Conservation (phyloP, 2,113 vertebrate species). For the Speoplatyrhinus poulsoni region DNA sequence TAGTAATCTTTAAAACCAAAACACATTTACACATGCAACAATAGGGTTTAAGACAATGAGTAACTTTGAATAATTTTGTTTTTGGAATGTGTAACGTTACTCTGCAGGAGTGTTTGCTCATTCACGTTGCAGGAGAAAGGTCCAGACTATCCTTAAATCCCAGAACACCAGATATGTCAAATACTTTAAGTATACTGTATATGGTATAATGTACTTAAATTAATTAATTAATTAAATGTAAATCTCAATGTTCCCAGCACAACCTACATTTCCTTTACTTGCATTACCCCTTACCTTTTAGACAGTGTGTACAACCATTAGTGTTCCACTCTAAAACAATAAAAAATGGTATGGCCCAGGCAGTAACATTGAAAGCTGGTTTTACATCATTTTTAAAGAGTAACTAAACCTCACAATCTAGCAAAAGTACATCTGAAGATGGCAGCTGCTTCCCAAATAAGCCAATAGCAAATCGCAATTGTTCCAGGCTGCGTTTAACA, state of each 20-base stretch:
- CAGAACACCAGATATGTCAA: conserved; percentile 64
- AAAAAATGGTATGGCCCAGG: conserved; percentile 14
- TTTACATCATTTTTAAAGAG: conserved; percentile 31
- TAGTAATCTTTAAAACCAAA: conserved; percentile 87
- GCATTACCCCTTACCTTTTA: conserved; percentile 64
- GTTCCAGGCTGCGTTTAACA: no score
- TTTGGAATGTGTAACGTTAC: conserved; percentile 73
- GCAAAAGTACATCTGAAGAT: no score
- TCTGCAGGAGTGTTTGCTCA: conserved; percentile 40
- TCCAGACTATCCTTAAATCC: conserved; percentile 36
- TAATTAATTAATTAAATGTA: conserved; percentile 55
- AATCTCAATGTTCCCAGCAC: conserved; percentile 58
- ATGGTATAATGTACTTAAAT: conserved; percentile 43
- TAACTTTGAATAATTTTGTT: conserved; percentile 77
- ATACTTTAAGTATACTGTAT: conserved; percentile 18
- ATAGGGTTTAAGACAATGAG: conserved; percentile 87
- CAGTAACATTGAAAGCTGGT: conserved; percentile 32
- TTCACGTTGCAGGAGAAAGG: conserved; percentile 36
- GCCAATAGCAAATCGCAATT: no score
- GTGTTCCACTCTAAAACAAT: conserved; percentile 32
- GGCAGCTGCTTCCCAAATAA: no score
- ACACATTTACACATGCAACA: conserved; percentile 91
- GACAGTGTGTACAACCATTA: conserved; percentile 60
- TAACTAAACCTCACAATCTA: no score
- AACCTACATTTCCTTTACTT: conserved; percentile 65